Percentiles rank a stretch among this genome's conserved stretches.
These are phyloP conservation scores for Acronicta aceris DNA, from an alignment of 2,888 invertebrate genomes.

Conservation along the genomic window DNA sequence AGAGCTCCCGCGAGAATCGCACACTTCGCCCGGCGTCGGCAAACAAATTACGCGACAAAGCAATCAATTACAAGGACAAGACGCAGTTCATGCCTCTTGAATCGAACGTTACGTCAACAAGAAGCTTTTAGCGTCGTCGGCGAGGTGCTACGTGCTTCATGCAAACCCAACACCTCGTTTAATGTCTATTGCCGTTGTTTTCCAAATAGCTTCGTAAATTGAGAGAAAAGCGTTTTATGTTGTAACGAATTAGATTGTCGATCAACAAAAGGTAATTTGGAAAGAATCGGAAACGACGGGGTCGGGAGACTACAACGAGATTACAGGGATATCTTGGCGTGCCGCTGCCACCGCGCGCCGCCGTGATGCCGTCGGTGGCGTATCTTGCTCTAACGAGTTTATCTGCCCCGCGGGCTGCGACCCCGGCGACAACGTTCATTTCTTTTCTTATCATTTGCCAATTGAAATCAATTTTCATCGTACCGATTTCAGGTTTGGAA, in stretches of 20 bases:
- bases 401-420: slow-evolving; percentile 87
- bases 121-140: slow-evolving; percentile 84
- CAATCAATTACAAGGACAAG: slow-evolving; percentile 88
- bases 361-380: slow-evolving; percentile 67
- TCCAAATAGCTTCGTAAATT: slow-evolving; percentile 67
- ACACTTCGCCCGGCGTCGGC: slow-evolving; percentile 74
- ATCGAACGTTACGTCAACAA: slow-evolving; percentile 88
- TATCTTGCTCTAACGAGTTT: slow-evolving; percentile 87
- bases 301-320: slow-evolving; percentile 83
- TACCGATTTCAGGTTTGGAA: slow-evolving; percentile 7
- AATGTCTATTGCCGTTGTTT: slow-evolving; percentile 74
- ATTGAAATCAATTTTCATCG: slow-evolving; percentile 77
- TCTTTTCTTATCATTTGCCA: slow-evolving; percentile 77
- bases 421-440: slow-evolving; percentile 76
- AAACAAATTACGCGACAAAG: slow-evolving; percentile 89
- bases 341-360: slow-evolving; percentile 63
- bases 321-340: slow-evolving; percentile 81
- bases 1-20: slow-evolving; percentile 80
- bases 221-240: slow-evolving; percentile 75
- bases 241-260: slow-evolving; percentile 82
- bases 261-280: slow-evolving; percentile 83
- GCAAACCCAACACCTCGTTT: slow-evolving; percentile 72
- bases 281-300: slow-evolving; percentile 81
- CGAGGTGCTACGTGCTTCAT: slow-evolving; percentile 78
- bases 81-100: slow-evolving; percentile 81